These are phyloP conservation scores for Mnemiopsis leidyi DNA, from an alignment of 37 sponge, comb jelly and placozoan genomes.

Conservation along the genomic window DNA sequence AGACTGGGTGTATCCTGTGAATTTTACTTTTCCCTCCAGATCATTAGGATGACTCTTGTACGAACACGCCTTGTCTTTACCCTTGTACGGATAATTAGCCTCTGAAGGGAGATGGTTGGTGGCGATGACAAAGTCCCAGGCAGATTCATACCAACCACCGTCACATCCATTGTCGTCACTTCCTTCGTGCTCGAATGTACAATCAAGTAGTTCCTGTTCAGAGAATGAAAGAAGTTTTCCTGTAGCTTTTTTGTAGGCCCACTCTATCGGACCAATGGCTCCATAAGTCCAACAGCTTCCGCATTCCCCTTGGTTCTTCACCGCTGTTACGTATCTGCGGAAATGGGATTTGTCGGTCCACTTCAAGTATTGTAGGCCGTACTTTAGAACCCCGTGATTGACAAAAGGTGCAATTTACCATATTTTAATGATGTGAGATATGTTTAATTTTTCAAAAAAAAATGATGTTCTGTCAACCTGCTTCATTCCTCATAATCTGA, in stretches of 20 bases:
- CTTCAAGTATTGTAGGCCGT: too few relatives aligned
- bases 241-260: neutral
- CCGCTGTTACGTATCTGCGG: neutral
- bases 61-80: neutral
- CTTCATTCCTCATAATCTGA: too few relatives aligned
- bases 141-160: neutral
- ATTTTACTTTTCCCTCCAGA: neutral
- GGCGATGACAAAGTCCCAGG: neutral
- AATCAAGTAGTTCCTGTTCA: neutral
- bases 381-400: too few relatives aligned
- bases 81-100: neutral
- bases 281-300: conserved; percentile 28
- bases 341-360: too few relatives aligned
- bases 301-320: neutral
- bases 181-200: neutral
- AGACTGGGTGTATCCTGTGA: conserved; percentile 10
- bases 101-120: neutral
- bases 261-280: conserved; percentile 9
- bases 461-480: too few relatives aligned
- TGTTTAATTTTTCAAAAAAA: too few relatives aligned
- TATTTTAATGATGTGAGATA: too few relatives aligned
- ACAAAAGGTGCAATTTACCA: too few relatives aligned
- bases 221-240: conserved; percentile 22
- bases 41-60: neutral
- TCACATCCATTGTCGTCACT: neutral